Evolutionary conservation across 2,888 invertebrate species (phyloP).

Genomic region (Cerastis leucographa): DNA sequence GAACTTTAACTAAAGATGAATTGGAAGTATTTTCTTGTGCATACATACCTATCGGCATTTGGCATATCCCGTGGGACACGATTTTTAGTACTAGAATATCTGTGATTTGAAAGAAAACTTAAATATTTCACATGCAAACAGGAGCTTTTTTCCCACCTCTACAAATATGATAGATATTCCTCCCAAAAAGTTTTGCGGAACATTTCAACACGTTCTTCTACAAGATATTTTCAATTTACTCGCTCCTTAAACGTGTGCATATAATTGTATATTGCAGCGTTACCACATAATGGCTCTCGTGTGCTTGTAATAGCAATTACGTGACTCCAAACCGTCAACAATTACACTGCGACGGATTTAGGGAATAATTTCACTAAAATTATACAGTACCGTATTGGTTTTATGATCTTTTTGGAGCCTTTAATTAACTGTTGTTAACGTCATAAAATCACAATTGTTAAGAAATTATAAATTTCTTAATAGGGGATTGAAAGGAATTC

Average conservation of each 20-base stretch:
- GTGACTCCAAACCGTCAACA: conserved; percentile 80
- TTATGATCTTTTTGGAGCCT: conserved; percentile 31
- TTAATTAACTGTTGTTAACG: conserved; percentile 2
- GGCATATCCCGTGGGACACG: not conserved
- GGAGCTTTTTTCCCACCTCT: no score
- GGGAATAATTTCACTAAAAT: conserved; percentile 52
- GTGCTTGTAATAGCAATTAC: conserved; percentile 83
- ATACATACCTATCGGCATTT: not conserved
- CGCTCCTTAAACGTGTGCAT: conserved; percentile 66
- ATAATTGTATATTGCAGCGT: conserved; percentile 77
- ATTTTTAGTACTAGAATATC: no score
- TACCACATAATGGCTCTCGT: conserved; percentile 79
- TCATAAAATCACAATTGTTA: conserved; percentile 24
- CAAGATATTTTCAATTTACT: conserved; percentile 68
- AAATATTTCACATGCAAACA: not conserved
- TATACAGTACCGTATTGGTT: conserved; percentile 24
- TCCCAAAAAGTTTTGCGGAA: conserved; percentile 5
- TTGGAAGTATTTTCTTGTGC: not conserved
- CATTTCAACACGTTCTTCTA: conserved; percentile 53
- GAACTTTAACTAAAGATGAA: not conserved
- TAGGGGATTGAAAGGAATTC: conserved; percentile 3
- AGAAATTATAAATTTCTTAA: conserved; percentile 6
- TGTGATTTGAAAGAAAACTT: not conserved
- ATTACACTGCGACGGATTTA: conserved; percentile 64
- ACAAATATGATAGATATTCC: not conserved